Conservation (phyloP, 1,140 invertebrate species). For the Subanguina moxae region DNA sequence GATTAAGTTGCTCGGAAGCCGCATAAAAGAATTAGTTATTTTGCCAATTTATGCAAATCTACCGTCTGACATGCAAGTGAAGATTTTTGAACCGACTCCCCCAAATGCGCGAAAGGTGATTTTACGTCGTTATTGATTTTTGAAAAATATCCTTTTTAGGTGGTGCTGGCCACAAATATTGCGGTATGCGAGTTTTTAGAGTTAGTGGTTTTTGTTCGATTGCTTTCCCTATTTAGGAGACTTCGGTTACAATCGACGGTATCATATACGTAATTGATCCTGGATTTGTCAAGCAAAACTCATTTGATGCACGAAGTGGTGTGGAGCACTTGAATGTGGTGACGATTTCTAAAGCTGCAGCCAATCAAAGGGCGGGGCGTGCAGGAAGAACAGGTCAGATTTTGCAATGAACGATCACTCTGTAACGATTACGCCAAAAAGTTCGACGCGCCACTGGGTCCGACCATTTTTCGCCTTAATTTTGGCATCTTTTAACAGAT, state of each 20-base stretch:
- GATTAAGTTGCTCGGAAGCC: slow-evolving; percentile 71
- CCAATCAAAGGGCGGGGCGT: slow-evolving; percentile 85
- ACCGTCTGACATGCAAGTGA: slow-evolving; percentile 95
- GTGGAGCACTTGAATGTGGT: slow-evolving; percentile 97
- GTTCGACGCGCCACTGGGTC: no score
- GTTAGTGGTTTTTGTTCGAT: neutral
- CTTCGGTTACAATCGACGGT: slow-evolving; percentile 96
- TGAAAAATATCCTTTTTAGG: slow-evolving; percentile 53
- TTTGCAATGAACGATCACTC: no score
- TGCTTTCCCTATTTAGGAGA: slow-evolving; percentile 60
- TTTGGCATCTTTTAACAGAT: no score
- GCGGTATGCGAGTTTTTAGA: slow-evolving; percentile 66
- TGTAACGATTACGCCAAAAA: no score
- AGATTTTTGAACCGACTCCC: slow-evolving; percentile 93
- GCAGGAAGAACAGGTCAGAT: slow-evolving; percentile 76
- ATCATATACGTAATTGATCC: slow-evolving; percentile 99
- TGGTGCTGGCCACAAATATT: slow-evolving; percentile 95
- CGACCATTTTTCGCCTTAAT: no score
- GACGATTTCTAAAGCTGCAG: slow-evolving; percentile 92
- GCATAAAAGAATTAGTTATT: slow-evolving; percentile 72
- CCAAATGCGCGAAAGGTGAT: slow-evolving; percentile 77
- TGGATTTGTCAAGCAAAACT: slow-evolving; percentile 95
- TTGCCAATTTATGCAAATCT: slow-evolving; percentile 96
- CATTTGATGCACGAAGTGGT: slow-evolving; percentile 93
- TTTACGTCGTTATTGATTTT: neutral